Evolutionary conservation across 92 coral and sea anemone species (phyloP).

Genomic region (Isaurus tuberculatus): DNA sequence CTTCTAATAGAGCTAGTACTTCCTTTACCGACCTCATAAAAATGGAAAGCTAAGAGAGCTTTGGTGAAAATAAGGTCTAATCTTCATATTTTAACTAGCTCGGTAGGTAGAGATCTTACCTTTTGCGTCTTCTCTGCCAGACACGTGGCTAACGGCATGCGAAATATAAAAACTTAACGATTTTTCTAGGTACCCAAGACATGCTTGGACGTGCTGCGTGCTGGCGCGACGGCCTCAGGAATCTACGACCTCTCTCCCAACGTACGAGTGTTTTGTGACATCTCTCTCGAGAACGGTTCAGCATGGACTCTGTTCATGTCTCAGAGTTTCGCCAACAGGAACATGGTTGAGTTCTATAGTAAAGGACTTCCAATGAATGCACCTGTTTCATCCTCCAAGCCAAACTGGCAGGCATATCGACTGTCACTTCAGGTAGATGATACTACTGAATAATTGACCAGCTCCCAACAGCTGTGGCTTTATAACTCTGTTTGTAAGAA

Average conservation of each 20-base stretch:
- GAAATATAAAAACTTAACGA: background rate
- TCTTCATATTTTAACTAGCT: too few species aligned
- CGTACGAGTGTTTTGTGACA: slow-evolving; percentile 11
- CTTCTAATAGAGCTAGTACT: too few species aligned
- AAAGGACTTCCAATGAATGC: slow-evolving; percentile 3
- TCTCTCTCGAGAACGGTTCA: slow-evolving; percentile 8
- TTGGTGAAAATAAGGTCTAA: too few species aligned
- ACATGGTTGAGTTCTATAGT: slow-evolving; percentile 8
- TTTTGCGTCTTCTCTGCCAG: too few species aligned
- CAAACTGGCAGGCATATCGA: slow-evolving; percentile 33
- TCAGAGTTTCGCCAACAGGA: slow-evolving; percentile 30
- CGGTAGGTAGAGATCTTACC: too few species aligned
- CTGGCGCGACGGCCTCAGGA: slow-evolving; percentile 7
- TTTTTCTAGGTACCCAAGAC: background rate
- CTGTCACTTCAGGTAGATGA: slow-evolving; percentile 4
- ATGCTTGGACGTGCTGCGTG: slow-evolving; percentile 3
- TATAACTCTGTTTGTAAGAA: too few species aligned
- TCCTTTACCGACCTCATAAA: too few species aligned
- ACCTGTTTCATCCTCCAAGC: slow-evolving; percentile 1
- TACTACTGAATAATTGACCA: background rate
- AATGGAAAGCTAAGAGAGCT: too few species aligned
- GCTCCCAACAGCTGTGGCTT: too few species aligned
- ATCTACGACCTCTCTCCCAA: background rate
- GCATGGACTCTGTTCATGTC: slow-evolving; percentile 35
- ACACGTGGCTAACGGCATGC: background rate